Evolutionary conservation across 2,797 vertebrate species (phyloP), one percentile per base, ranked within the genome.

Genomic region (Tachyglossus aculeatus): DNA sequence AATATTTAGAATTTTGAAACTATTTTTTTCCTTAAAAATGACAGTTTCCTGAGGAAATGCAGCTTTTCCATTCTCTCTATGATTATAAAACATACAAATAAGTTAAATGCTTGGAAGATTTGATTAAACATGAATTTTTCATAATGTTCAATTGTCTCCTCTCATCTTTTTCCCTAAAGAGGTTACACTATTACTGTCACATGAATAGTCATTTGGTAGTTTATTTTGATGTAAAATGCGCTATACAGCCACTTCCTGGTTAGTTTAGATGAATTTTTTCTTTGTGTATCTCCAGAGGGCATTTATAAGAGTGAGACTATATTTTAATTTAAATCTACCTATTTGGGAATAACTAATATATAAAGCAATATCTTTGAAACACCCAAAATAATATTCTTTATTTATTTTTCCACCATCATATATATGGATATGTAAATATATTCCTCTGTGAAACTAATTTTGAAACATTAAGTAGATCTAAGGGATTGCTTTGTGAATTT

Each of bases 51-150:
- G 78, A 13, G 12, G 11, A 62, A 18, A 38, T 36, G 16, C 12
- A 2, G 1, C 66, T 51, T 58, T 6, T 18, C 67, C 70, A 5
- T 21, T 1, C n/a, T 12, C 16, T 33, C 2, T 34, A 9, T 60
- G 71, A 59, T 61, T 32, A 54, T 9, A 71, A 68, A 78, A 71
- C 24, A 58, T 10, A 58, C 29, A 57, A 10, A 3, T 32, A 51
- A 38, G 9, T 32, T 31, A 31, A 27, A 18, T 22, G 5, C 6
- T 60, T 15, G 9, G 59, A 71, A 72, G 36, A 74, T 34, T 43
- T 34, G 10, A 71, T 72, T 58, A 29, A 34, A 80, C 66, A 67
- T 51, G 38, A 37, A 25, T 55, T 77, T 81, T 81, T 67, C 8
- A 34, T 66, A 55, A 36, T 36, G 7, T 4, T 31, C 9, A 7